These are phyloP conservation scores for Natrix natrix DNA, from an alignment of 2,797 vertebrate genomes.

Conservation along the genomic window DNA sequence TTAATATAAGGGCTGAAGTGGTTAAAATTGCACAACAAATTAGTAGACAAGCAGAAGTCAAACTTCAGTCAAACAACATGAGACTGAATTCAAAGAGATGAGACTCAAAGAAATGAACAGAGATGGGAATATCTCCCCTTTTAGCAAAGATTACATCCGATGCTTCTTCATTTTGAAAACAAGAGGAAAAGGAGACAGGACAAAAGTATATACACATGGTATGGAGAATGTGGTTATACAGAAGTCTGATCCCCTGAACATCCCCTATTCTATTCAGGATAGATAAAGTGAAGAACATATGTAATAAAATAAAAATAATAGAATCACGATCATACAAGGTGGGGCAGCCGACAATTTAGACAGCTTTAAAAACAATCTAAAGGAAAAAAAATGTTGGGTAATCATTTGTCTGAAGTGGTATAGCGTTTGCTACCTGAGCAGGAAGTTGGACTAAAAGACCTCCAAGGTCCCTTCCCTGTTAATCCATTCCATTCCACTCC, in stretches of 20 bases:
- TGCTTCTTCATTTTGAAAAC: background rate
- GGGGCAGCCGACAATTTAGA: background rate
- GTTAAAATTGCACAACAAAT: background rate
- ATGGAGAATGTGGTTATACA: background rate
- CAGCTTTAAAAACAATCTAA: background rate
- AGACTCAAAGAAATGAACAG: background rate
- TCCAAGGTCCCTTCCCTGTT: too few species aligned
- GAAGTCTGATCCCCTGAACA: background rate
- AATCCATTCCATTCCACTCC: too few species aligned
- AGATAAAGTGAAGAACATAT: background rate
- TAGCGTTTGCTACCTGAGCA: too few species aligned
- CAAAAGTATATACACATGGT: background rate
- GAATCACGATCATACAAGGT: background rate
- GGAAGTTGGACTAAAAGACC: too few species aligned
- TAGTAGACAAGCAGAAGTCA: conserved; percentile 2
- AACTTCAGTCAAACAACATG: background rate
- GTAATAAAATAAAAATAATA: background rate
- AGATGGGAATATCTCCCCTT: too few species aligned
- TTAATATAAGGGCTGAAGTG: background rate
- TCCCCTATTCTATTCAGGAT: background rate
- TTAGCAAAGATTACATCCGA: background rate
- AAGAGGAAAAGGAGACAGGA: background rate
- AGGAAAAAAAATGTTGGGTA: background rate
- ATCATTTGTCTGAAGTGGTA: background rate
- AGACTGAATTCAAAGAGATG: background rate